Evolutionary conservation across 2,888 invertebrate species (phyloP).

Genomic region (Tromatobia lineatoria): DNA sequence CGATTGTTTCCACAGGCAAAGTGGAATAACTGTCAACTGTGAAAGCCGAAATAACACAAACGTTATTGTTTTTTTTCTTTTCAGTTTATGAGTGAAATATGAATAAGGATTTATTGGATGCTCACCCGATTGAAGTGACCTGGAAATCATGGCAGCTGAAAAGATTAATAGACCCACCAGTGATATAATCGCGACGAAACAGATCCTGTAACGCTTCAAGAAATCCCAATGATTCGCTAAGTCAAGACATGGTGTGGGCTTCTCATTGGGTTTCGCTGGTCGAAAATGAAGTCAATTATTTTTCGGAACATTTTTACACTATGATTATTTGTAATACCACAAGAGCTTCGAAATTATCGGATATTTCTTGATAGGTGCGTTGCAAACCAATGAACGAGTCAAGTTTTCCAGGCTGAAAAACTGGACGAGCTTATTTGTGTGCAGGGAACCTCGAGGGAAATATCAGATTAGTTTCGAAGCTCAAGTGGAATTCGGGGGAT

Average conservation of each 20-base stretch:
- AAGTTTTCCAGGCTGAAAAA: too few relatives aligned
- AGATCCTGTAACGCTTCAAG: conserved; percentile 48
- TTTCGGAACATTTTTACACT: background rate
- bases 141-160: conserved; percentile 44
- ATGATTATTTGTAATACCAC: too few relatives aligned
- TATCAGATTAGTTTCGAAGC: too few relatives aligned
- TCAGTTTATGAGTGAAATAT: background rate
- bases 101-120: background rate
- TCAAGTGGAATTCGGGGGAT: too few relatives aligned
- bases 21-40: conserved; percentile 22
- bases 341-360: too few relatives aligned
- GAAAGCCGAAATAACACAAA: background rate
- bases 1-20: conserved; percentile 2
- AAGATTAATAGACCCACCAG: conserved; percentile 44
- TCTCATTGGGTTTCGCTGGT: conserved; percentile 22
- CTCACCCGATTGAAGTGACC: conserved; percentile 56
- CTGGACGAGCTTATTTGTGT: too few relatives aligned
- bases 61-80: background rate
- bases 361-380: too few relatives aligned
- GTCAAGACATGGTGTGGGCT: conserved; percentile 23
- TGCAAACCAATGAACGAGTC: too few relatives aligned
- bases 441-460: too few relatives aligned
- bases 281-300: background rate
- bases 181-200: conserved; percentile 38
- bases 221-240: conserved; percentile 42